Percentiles rank a stretch among this genome's conserved stretches.
Conservation (phyloP, 1,140 invertebrate genomes). For the Brachionus manjavacas region DNA sequence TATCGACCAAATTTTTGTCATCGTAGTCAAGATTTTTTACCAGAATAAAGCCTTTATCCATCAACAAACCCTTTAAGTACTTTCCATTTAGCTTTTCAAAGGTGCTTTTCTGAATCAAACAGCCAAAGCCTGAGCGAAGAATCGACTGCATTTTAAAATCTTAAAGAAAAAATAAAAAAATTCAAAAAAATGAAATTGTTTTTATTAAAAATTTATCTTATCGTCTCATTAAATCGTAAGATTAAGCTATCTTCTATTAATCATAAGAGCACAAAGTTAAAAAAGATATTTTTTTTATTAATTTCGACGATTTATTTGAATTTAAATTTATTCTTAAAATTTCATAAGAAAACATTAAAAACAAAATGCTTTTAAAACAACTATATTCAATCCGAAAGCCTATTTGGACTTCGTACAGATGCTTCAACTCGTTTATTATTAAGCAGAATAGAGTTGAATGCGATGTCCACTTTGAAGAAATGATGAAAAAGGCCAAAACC, state of each 20-base stretch:
- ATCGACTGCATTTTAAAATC: background rate
- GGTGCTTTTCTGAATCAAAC: background rate
- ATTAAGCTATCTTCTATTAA: background rate
- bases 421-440: background rate
- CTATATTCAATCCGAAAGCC: background rate
- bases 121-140: background rate
- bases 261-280: background rate
- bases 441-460: background rate
- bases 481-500: background rate
- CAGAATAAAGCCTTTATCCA: background rate
- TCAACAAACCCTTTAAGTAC: background rate
- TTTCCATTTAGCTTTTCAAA: background rate
- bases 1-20: background rate
- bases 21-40: background rate
- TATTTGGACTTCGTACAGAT: background rate
- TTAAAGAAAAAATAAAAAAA: background rate
- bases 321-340: background rate
- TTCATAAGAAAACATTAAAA: background rate
- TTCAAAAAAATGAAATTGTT: background rate
- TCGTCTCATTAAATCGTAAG: background rate
- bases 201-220: background rate
- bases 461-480: background rate
- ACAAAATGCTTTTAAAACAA: background rate
- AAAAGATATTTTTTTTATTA: background rate
- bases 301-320: background rate